Conservation (phyloP, 2,888 invertebrate species). For the Rhodophaea formosa region DNA sequence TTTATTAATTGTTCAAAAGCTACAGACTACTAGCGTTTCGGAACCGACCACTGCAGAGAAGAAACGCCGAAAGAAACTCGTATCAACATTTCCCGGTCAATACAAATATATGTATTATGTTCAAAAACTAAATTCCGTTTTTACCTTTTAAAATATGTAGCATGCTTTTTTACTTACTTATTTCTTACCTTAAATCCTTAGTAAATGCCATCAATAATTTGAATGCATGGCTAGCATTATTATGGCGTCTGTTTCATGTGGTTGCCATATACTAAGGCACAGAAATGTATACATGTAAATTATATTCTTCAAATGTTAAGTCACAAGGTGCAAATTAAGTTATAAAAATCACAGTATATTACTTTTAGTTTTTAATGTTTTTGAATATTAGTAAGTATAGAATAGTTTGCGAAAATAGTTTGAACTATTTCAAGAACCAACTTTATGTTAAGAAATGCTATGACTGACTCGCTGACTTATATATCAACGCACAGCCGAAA, state of each 20-base stretch:
- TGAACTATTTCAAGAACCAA: no score
- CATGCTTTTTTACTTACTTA: neutral
- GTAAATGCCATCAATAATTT: constrained; percentile 1
- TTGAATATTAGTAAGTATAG: no score
- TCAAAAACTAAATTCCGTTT: neutral
- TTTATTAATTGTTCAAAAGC: no score
- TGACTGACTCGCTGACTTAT: no score
- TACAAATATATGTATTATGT: no score
- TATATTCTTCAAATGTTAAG: neutral
- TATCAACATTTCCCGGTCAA: no score
- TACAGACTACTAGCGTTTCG: no score
- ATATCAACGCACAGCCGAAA: no score
- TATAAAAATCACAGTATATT: neutral
- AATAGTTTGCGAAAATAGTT: no score
- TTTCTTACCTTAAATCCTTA: neutral
- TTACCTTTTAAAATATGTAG: neutral
- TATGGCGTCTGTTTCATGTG: constrained; percentile 2
- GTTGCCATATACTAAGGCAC: constrained; percentile 8
- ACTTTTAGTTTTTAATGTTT: neutral
- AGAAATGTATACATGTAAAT: neutral
- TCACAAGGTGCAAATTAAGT: neutral
- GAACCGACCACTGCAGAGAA: no score
- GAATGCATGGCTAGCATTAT: neutral
- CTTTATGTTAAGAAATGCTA: no score
- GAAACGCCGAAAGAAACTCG: no score